phyloP scores from a whole-genome alignment of 2,888 invertebrate species.

The Muschampia plurimacula region DNA sequence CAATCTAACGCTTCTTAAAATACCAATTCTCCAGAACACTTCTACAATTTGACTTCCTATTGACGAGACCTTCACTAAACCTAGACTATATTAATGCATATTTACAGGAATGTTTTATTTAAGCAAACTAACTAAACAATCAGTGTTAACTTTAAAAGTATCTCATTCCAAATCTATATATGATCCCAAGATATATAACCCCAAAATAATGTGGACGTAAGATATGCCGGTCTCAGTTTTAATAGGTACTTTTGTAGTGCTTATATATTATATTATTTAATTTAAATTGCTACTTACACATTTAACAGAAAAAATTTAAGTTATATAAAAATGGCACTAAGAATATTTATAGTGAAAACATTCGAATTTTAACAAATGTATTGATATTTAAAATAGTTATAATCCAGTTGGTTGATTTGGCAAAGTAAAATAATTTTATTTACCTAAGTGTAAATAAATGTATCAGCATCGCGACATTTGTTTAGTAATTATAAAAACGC shows the following conservation, averaged over 20 bases:
- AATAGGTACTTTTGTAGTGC: background rate
- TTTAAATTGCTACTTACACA: background rate
- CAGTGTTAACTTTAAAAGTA: background rate
- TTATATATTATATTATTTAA: background rate
- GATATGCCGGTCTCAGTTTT: background rate
- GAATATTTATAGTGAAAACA: background rate
- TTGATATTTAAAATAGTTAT: background rate
- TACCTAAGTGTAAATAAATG: too few species aligned
- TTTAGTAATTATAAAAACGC: background rate
- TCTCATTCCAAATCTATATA: background rate
- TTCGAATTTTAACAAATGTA: background rate
- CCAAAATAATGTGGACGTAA: background rate
- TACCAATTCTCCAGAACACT: conserved; percentile 38
- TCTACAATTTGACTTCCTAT: conserved; percentile 22
- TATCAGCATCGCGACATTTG: too few species aligned
- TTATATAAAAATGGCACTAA: conserved; percentile 4
- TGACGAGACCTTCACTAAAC: background rate
- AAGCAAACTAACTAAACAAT: conserved; percentile 17
- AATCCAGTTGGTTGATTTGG: background rate
- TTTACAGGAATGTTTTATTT: conserved; percentile 69
- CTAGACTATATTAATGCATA: conserved; percentile 47
- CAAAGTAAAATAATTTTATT: too few species aligned
- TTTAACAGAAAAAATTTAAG: background rate
- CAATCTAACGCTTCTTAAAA: conserved; percentile 9
- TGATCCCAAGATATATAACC: background rate